Evolutionary conservation across 2,113 vertebrate species (phyloP), one percentile per base, ranked within the genome.

Genomic region (Microtus montanus): DNA sequence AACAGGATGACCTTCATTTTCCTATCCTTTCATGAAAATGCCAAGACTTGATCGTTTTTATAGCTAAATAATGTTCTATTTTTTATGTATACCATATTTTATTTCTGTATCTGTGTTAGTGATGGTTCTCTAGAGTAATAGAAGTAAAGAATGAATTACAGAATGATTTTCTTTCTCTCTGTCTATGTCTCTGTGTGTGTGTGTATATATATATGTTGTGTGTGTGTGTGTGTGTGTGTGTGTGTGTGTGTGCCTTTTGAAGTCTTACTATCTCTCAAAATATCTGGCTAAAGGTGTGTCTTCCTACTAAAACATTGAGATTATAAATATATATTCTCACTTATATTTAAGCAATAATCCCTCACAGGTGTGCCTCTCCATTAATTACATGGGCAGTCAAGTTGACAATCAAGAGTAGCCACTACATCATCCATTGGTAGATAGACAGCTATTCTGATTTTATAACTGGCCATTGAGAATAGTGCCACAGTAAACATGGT

Each of bases 291-390:
- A 24, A 12, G 17, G 17, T 35, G 30, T 54, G 8, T 24, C 52
- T n/a, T 54, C 8, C 33, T 33, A 58, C 35, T 24, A 26, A 82
- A 38, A 61, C 2, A 14, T 61, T 2, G n/a, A 61, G 10, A 38
- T 82, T 82, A 61, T n/a, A 82, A 38, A 54, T 38, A 82, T 22
- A 61, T 26, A 12, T 61, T 61, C 35, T 33, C 3, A 82, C 3
- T 82, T 61, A n/a, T 61, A 61, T 61, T 38, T 61, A 58, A 82
- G 35, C 52, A 82, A 58, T 7, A 82, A 26, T 26, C 12, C 35
- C 12, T 61, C 22, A 7, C 0, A 20, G 35, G 3, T 61, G 3
- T 38, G 7, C 1, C 11, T 20, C 12, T 38, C 0, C 11, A 38
- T 26, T 61, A n/a, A n/a, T 70, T 71, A 10, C 7, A 38, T n/a